Percentiles rank a stretch among this genome's conserved stretches.
Conservation (phyloP, 1,140 invertebrate species). For the Phocides pigmalion region DNA sequence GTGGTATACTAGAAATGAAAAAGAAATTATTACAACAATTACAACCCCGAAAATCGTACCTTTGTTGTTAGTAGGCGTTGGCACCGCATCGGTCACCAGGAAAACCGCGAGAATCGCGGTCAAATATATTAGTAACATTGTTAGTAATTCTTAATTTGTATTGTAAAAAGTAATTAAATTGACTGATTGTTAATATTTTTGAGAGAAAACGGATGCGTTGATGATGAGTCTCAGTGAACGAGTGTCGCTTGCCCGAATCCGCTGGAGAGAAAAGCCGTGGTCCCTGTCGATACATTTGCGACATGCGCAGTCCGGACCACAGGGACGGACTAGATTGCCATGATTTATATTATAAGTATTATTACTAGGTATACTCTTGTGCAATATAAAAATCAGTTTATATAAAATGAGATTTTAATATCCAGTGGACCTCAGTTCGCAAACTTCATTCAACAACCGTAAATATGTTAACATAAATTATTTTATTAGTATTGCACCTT, state of each 20-base stretch:
- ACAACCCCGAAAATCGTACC: slow-evolving; percentile 48
- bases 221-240: slow-evolving; percentile 56
- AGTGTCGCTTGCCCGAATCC: slow-evolving; percentile 61
- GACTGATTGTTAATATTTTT: slow-evolving; percentile 40
- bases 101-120: slow-evolving; percentile 76
- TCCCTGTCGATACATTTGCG: slow-evolving; percentile 75
- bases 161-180: slow-evolving; percentile 30
- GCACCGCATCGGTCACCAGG: slow-evolving; percentile 54
- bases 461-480: no score
- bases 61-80: slow-evolving; percentile 68
- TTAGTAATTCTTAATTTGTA: slow-evolving; percentile 29
- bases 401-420: no score
- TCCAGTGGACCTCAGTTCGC: no score
- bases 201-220: slow-evolving; percentile 51
- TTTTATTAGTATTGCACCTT: no score
- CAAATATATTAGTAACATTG: slow-evolving; percentile 64
- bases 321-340: slow-evolving; percentile 55
- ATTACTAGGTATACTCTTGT: no score
- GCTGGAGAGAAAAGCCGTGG: slow-evolving; percentile 66
- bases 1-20: not conserved
- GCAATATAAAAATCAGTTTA: not conserved
- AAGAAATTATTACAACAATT: not conserved
- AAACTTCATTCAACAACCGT: no score
- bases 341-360: slow-evolving; percentile 5
- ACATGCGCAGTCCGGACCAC: slow-evolving; percentile 72